These are phyloP conservation scores for Brachypterus glaber DNA, from an alignment of 2,888 invertebrate genomes.

Conservation along the genomic window DNA sequence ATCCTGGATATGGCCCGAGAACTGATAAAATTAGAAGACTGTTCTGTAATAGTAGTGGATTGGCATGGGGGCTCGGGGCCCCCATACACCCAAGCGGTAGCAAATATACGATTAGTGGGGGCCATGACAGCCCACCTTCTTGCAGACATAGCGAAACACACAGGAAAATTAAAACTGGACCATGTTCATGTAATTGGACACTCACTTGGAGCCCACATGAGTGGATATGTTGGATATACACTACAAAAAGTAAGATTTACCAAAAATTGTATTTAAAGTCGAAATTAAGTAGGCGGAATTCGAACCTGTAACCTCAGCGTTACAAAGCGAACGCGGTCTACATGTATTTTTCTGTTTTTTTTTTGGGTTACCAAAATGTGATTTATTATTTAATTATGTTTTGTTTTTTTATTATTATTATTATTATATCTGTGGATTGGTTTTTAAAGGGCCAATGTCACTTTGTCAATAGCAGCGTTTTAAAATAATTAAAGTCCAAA, in stretches of 20 bases:
- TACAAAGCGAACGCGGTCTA: too few relatives aligned
- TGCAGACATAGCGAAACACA: constrained; percentile 39
- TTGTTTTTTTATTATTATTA: too few relatives aligned
- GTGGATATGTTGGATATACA: constrained; percentile 73
- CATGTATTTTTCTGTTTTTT: too few relatives aligned
- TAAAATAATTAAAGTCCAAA: too few relatives aligned
- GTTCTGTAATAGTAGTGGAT: constrained; percentile 71
- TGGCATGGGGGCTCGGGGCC: constrained; percentile 82
- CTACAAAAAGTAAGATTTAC: constrained; percentile 50
- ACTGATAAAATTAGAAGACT: constrained; percentile 59
- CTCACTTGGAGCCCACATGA: constrained; percentile 76
- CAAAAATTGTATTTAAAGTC: too few relatives aligned
- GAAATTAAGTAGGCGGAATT: too few relatives aligned
- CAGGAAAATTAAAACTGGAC: constrained; percentile 44
- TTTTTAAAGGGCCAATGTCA: too few relatives aligned
- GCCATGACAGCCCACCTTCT: constrained; percentile 69
- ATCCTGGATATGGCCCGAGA: constrained; percentile 62
- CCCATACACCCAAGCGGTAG: constrained; percentile 86
- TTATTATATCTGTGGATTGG: too few relatives aligned
- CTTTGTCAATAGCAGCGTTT: too few relatives aligned
- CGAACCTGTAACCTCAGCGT: too few relatives aligned
- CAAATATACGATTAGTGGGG: constrained; percentile 80
- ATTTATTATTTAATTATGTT: too few relatives aligned
- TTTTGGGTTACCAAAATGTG: too few relatives aligned
- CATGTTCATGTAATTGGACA: constrained; percentile 79